Conservation (phyloP, 2,797 vertebrate species). For the Syndactyla subalaris region DNA sequence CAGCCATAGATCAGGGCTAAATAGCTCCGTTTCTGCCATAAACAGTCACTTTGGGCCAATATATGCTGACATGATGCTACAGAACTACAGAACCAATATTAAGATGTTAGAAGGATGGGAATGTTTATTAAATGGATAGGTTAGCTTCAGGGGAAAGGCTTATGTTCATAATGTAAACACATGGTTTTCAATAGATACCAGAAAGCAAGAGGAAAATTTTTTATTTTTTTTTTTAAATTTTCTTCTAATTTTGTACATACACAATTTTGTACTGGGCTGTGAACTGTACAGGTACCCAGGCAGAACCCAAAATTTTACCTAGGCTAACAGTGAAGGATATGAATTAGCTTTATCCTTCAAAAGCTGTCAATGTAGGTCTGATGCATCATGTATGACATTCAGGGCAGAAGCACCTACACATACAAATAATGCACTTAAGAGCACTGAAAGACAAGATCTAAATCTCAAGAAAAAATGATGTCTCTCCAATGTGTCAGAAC, state of each 20-base stretch:
- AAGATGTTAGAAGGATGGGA: not conserved
- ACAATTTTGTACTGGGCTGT: not conserved
- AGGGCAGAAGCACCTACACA: constrained; percentile 24
- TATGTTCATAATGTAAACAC: not conserved
- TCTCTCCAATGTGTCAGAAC: constrained; percentile 16
- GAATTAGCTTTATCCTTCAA: constrained; percentile 31
- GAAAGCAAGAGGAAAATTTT: not conserved
- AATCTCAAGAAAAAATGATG: constrained; percentile 8
- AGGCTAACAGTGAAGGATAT: not conserved
- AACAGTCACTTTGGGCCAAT: not conserved
- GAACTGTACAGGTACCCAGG: not conserved
- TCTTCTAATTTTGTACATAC: not conserved
- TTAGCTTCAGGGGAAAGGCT: not conserved
- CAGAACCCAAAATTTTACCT: constrained; percentile 7
- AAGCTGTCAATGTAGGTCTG: not conserved
- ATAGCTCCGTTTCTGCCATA: not conserved
- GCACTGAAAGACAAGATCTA: constrained; percentile 52
- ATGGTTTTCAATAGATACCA: not conserved
- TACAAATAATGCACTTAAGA: constrained; percentile 50
- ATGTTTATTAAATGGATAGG: not conserved
- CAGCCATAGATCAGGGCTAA: not conserved
- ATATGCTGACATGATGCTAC: not conserved
- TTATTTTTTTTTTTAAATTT: not conserved
- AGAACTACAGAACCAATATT: not conserved
- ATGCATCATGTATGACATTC: constrained; percentile 9